phyloP scores from a whole-genome alignment of 1,140 invertebrate species.

The Platyscapa corneri region DNA sequence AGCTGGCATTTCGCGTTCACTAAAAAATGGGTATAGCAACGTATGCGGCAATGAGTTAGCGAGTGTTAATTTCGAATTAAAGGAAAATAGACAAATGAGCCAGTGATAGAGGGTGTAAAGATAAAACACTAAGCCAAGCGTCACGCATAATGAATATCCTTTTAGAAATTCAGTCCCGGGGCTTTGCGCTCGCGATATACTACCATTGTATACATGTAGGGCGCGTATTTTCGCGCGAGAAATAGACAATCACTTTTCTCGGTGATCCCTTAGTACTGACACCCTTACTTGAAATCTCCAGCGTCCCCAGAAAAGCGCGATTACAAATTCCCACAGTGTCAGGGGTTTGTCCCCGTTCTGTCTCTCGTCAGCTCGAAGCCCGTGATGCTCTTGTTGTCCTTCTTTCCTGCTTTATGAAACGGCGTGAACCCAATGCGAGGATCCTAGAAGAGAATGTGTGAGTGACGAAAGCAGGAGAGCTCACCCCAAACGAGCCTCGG shows the following conservation, averaged over 20 bases:
- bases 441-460: not conserved
- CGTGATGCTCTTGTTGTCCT: slow-evolving; percentile 50
- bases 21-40: not conserved
- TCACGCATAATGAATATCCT: not conserved
- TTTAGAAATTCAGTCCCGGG: not conserved
- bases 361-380: not conserved
- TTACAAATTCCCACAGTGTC: slow-evolving; percentile 70
- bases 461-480: not conserved
- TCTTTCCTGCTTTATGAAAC: slow-evolving; percentile 49
- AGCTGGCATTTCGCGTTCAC: not conserved
- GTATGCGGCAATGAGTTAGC: not conserved
- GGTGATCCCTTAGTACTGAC: slow-evolving; percentile 4
- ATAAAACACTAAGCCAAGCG: not conserved
- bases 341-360: slow-evolving; percentile 49
- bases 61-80: too few species aligned
- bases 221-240: slow-evolving; percentile 49
- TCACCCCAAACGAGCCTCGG: slow-evolving; percentile 48
- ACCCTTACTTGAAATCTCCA: slow-evolving; percentile 55
- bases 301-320: slow-evolving; percentile 61
- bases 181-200: not conserved
- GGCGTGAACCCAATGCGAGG: slow-evolving; percentile 36
- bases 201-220: not conserved
- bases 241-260: slow-evolving; percentile 60
- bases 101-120: not conserved
- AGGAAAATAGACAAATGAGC: not conserved